phyloP scores from a whole-genome alignment of 2,888 invertebrate species.

The Empis stercorea region DNA sequence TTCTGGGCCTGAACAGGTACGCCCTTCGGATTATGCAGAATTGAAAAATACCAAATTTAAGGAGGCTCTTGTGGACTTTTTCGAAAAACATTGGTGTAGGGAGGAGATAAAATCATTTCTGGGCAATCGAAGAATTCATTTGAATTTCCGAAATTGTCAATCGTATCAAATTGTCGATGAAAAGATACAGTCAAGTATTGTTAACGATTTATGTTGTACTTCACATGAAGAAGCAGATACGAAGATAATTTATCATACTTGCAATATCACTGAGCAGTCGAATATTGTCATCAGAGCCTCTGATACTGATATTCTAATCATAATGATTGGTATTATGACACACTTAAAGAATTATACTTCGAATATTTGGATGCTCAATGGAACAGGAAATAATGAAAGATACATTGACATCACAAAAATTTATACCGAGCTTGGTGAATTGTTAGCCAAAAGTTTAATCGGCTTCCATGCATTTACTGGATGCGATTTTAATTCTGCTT shows the following conservation, averaged over 20 bases:
- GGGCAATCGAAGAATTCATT: neutral
- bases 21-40: constrained; percentile 4
- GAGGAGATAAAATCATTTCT: constrained; percentile 3
- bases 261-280: neutral
- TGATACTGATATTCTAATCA: constrained; percentile 4
- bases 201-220: constrained; percentile 2
- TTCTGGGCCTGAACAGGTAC: constrained; percentile 1
- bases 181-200: neutral
- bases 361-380: too few species aligned
- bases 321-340: constrained; percentile 6
- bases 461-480: too few species aligned
- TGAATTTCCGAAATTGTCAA: constrained; percentile 3
- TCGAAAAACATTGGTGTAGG: constrained; percentile 2
- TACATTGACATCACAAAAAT: too few species aligned
- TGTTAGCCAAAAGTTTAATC: too few species aligned
- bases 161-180: neutral
- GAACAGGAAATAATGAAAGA: too few species aligned
- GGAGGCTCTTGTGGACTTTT: constrained; percentile 6
- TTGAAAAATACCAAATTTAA: constrained; percentile 7
- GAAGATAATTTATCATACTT: constrained; percentile 7
- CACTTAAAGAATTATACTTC: too few species aligned
- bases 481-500: too few species aligned
- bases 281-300: constrained; percentile 5
- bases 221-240: constrained; percentile 7
- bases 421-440: too few species aligned